Base-by-base conservation (phyloP, 2,797 vertebrate genomes). In the Argentina silus region DNA sequence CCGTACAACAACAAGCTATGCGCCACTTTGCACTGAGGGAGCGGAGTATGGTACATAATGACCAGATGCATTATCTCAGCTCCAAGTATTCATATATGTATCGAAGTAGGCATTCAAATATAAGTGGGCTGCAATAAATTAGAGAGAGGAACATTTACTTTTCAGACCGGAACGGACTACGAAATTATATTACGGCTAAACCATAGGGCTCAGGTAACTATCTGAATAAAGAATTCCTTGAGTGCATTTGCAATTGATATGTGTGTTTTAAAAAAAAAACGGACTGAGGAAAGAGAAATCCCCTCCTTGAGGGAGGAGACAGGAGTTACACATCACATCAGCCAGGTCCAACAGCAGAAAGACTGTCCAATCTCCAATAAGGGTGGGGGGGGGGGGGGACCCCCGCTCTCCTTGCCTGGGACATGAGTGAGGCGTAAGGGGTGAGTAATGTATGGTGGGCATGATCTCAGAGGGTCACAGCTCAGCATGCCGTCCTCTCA, bases 391-490 rank as follows among this genome's bases (percentile, higher is more conserved):
- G 47, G 47, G 7, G 47, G 47, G 6, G 47, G 7, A 6, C 2
- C 57, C 10, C 57, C 14, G n/a, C 21, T 70, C 9, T 68, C 51
- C 82, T 80, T 7, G 17, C 23, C 55, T 14, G 14, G 4, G 50
- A 51, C 15, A 3, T 47, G 45, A 36, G 27, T 36, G 27, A 36
- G 27, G 27, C 27, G 27, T 36, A 36, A 5, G 17, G 55, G 81
- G 78, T 90, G 84, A 89, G 78, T 86, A 81, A 87, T 89, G 81
- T 82, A 83, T n/a, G 71, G 72, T 87, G 85, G 81, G 85, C 85
- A 86, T 90, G 83, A 87, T 84, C 88, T 88, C 88, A 76, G 79
- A 85, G 84, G 81, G 81, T 90, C 83, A 81, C 67, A 48, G 75
- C 79, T 75, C 86, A 79, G 79, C 75, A 44, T 71, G 78, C 74